Conservation (phyloP, 2,888 invertebrate species). For the Quadroppia sp. region DNA sequence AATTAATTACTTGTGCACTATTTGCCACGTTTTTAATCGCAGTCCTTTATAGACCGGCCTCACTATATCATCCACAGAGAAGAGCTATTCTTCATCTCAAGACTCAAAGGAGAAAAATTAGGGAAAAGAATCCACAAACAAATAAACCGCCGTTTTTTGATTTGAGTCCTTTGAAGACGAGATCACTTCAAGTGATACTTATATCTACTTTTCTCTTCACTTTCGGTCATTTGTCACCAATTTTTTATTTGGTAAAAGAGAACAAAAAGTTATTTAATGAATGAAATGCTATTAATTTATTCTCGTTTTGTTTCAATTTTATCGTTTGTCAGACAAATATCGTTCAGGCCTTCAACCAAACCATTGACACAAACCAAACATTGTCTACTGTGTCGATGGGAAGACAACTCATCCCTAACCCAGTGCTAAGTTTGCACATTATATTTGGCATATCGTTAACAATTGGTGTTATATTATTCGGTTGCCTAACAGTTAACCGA, state of each 20-base stretch:
- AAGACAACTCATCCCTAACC: not conserved
- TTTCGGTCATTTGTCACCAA: conserved; percentile 28
- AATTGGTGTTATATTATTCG: conserved; percentile 22
- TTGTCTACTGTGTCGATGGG: not conserved
- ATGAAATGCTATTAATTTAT: not conserved
- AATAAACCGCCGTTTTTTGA: conserved; percentile 15
- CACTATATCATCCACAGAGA: conserved; percentile 45
- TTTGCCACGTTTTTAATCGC: conserved; percentile 40
- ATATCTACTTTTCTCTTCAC: conserved; percentile 9
- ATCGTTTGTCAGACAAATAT: conserved; percentile 6
- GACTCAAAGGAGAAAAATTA: conserved; percentile 20
- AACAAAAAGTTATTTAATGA: not conserved
- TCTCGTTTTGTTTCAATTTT: not conserved
- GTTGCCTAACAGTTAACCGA: conserved; percentile 11
- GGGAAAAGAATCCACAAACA: conserved; percentile 17
- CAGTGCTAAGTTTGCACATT: not conserved
- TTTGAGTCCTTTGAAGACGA: not conserved
- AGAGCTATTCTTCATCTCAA: conserved; percentile 46
- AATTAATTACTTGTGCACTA: conserved; percentile 42
- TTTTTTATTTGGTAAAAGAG: conserved; percentile 21
- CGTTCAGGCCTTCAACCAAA: not conserved
- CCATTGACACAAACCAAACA: not conserved
- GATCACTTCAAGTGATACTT: conserved; percentile 5
- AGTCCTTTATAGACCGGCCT: conserved; percentile 43
- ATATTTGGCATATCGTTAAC: conserved; percentile 7